Evolutionary conservation across 2,888 invertebrate species (phyloP).

Genomic region (Dasysyrphus albostriatus): DNA sequence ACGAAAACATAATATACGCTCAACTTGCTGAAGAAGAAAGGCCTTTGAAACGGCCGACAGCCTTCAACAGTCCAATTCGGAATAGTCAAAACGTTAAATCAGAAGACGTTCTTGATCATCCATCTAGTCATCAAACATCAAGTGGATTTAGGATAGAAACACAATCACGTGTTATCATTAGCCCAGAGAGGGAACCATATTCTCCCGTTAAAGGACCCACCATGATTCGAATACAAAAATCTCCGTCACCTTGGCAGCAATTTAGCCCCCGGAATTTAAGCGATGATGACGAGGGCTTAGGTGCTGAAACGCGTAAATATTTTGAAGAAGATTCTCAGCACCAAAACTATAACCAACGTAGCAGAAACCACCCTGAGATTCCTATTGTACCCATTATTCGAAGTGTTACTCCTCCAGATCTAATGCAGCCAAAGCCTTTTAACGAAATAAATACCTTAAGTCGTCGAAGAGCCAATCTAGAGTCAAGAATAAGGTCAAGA

Average conservation of each 20-base stretch:
- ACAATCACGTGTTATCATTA: constrained; percentile 72
- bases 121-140: constrained; percentile 78
- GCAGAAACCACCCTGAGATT: constrained; percentile 84
- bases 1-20: constrained; percentile 90
- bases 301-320: constrained; percentile 86
- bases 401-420: constrained; percentile 85
- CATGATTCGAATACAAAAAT: constrained; percentile 80
- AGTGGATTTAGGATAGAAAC: constrained; percentile 61
- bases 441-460: constrained; percentile 87
- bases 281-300: constrained; percentile 92
- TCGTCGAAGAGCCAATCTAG: constrained; percentile 89
- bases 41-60: constrained; percentile 23
- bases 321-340: constrained; percentile 83
- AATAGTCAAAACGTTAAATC: constrained; percentile 49
- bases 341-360: constrained; percentile 66
- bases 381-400: constrained; percentile 87
- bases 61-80: constrained; percentile 34
- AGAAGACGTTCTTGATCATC: constrained; percentile 78
- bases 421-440: constrained; percentile 78
- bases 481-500: constrained; percentile 90
- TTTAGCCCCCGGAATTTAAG: constrained; percentile 84
- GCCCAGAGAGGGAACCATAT: constrained; percentile 70
- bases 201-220: constrained; percentile 77
- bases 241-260: constrained; percentile 82
- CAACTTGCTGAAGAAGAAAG: constrained; percentile 86